Conservation (phyloP, 2,113 vertebrate species). For the Tychaedon coryphoeus region DNA sequence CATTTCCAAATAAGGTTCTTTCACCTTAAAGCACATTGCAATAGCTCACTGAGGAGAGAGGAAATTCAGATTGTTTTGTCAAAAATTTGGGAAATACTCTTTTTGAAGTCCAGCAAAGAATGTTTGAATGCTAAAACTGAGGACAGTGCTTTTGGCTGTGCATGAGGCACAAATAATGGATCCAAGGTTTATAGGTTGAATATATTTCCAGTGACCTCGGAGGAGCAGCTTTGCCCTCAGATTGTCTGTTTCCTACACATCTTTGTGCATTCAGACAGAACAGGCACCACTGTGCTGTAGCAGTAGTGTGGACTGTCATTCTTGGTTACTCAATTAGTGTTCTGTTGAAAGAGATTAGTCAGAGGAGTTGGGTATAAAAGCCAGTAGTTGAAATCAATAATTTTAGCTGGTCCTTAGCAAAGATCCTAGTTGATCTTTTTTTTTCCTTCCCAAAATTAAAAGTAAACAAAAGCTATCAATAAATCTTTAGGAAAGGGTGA, state of each 20-base stretch:
- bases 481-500: neutral
- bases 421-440: neutral
- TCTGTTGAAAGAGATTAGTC: neutral
- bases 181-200: neutral
- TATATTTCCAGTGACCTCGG: neutral
- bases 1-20: slow-evolving; percentile 4
- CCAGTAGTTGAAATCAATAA: neutral
- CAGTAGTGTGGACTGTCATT: neutral
- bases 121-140: neutral
- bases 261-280: neutral
- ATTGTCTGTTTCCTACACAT: neutral
- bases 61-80: neutral
- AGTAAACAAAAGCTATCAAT: neutral
- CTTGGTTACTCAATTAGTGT: accelerated
- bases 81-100: neutral
- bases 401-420: neutral
- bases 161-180: neutral
- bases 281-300: neutral
- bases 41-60: neutral
- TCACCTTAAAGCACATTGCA: neutral
- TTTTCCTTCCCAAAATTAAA: neutral
- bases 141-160: neutral
- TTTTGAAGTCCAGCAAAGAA: neutral
- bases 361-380: neutral
- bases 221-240: neutral